Evolutionary conservation across 2,113 vertebrate species (phyloP).

Genomic region (Promerops cafer): DNA sequence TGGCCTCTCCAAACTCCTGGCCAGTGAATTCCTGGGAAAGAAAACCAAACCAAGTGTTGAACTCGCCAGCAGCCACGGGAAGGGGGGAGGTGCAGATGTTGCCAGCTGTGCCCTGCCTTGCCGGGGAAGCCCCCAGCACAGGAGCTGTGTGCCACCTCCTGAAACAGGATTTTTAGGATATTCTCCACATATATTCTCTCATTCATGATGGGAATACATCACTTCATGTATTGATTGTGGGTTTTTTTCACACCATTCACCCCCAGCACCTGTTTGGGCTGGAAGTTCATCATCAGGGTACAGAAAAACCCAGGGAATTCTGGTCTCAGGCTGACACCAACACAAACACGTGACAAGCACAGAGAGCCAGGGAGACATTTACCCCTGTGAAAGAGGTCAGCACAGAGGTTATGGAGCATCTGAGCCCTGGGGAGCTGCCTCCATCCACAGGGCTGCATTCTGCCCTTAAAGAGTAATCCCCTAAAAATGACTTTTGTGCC

Average conservation of each 20-base stretch:
- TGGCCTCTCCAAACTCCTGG: background rate
- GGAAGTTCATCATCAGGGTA: background rate
- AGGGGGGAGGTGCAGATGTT: background rate
- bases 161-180: too few relatives aligned
- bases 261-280: background rate
- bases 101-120: background rate
- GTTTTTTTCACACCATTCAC: background rate
- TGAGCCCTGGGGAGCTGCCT: background rate
- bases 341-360: background rate
- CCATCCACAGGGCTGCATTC: background rate
- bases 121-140: background rate
- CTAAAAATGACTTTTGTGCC: background rate
- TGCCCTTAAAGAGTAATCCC: constrained; percentile 44
- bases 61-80: rapidly evolving
- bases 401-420: background rate
- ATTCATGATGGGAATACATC: too few relatives aligned
- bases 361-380: background rate
- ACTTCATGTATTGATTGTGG: too few relatives aligned
- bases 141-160: background rate
- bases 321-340: background rate
- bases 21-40: background rate
- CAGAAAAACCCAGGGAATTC: background rate
- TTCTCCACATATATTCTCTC: background rate
- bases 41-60: background rate
- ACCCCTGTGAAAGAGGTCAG: background rate